Base-by-base conservation (phyloP, 1,140 invertebrate genomes). In the Euborellia annulipes region DNA sequence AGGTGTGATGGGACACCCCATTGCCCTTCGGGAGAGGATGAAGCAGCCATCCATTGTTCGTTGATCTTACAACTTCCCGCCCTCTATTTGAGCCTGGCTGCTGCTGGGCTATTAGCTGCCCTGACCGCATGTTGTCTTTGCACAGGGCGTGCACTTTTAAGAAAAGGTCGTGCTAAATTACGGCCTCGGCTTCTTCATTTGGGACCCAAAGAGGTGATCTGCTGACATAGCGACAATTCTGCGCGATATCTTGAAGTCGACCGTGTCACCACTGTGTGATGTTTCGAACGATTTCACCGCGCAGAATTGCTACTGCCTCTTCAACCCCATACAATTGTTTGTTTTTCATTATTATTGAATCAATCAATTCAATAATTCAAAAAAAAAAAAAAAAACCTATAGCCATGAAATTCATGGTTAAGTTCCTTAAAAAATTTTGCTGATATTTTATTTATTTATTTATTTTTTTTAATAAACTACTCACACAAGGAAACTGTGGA, bases 201-300 rank as follows among this genome's bases (percentile, higher is more conserved):
- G 13, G 80, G 82, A 53, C 79, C 82, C 53, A 85, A 85, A 62
- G 84, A 85, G 65, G 79, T 85, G 65, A 85, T 85, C 73, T 85
- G 84, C 83, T 88, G 85, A 88, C 84, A 84, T 72, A 83, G 75
- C 76, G 82, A 86, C 72, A 82, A 81, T 81, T 85, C 83, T 78
- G 83, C 85, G 66, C 80, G 83, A 63, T 87, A 86, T 67, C 81
- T 87, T 58, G 84, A 88, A 68, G 77, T 87, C 50, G 85, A 88
- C 65, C 73, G 85, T 49, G 84, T 88, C 52, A 88, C 85, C 53
- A 88, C 84, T 43, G 85, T 88, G 71, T 87, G 82, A 85, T 72
- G 64, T 27, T 11, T 27, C 23, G 23, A 27, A n/a, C n/a, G n/a
- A n/a, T n/a, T n/a, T n/a, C 23, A 6, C 23, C 11, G 23, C 23